These are phyloP conservation scores for Lepidurus packardi DNA, from an alignment of 1,140 invertebrate species.

Conservation along the genomic window DNA sequence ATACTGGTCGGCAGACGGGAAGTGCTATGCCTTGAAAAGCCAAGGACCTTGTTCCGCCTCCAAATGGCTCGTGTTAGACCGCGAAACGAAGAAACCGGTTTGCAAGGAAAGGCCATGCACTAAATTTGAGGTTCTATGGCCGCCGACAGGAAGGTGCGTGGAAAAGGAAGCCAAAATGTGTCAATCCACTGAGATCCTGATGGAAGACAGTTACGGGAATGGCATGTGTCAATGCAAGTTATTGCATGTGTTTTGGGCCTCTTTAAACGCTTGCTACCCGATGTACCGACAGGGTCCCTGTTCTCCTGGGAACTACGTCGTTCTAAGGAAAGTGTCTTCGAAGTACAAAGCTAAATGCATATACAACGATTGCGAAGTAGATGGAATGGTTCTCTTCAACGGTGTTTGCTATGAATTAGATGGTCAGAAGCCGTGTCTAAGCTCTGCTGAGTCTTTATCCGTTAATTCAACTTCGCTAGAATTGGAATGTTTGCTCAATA, in stretches of 20 bases:
- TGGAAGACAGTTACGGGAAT: neutral
- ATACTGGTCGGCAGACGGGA: no score
- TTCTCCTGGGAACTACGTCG: no score
- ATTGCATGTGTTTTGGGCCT: neutral
- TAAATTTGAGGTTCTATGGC: neutral
- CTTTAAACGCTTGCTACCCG: neutral
- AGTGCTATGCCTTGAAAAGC: no score
- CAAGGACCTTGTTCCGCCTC: neutral
- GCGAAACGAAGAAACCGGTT: neutral
- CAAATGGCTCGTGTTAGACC: neutral
- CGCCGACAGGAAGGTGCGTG: neutral
- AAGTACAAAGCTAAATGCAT: no score
- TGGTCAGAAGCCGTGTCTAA: neutral
- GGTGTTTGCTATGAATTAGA: neutral
- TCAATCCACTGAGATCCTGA: neutral
- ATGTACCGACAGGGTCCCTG: no score
- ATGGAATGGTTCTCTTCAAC: no score
- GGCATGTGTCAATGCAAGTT: neutral
- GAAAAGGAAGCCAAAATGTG: neutral
- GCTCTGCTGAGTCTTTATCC: neutral
- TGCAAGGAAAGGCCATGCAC: neutral
- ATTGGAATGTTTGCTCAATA: neutral
- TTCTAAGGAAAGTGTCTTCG: neutral
- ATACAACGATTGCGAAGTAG: no score
- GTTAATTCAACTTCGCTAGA: neutral